Base-by-base conservation (phyloP, 2,113 vertebrate species). In the Pelodiscus sinensis region DNA sequence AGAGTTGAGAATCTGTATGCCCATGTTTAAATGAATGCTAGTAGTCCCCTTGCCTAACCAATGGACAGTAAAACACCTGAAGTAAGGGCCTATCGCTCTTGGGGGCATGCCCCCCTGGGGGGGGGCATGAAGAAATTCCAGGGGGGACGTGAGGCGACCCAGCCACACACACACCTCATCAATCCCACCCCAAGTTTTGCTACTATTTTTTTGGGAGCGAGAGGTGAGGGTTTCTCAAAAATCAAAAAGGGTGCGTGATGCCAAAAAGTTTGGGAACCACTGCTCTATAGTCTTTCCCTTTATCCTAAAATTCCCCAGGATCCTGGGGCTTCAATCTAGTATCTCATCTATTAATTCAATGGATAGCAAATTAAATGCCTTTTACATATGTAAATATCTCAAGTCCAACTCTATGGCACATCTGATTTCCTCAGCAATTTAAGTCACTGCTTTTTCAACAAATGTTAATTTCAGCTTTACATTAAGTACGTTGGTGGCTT, bases 391-490 rank as follows among this genome's bases (percentile, higher is more conserved):
- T 73, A 93, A 88, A 56, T 81, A 88, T 78, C 82, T 90, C 51
- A 52, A 84, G 60, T 56, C 52, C 87, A 22, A 94, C 68, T 8
- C 2, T 44, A 87, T 68, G 55, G 80, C 55, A 75, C 9, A 44
- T 83, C 88, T 94, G 31, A 54, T 87, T 93, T 93, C 90, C 83
- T 62, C 81, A 93, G 89, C n/a, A 82, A 79, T 35, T 79, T 62
- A 62, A 77, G 24, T 78, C 31, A 13, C 71, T 60, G 38, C 14
- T 5, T 71, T 91, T 77, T 82, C 38, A 85, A 22, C 19, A 84
- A 88, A 10, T 51, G 31, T 62, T 52, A 82, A 0, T 85, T 94
- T 91, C 57, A 38, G 68, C 85, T 55, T 44, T 71, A 0, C n/a
- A 31, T 81, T 73, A 38, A 38, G 19, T 73, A 24, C 9, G 21